Base-by-base conservation (phyloP, 2,113 vertebrate species). In the Python bivittatus region DNA sequence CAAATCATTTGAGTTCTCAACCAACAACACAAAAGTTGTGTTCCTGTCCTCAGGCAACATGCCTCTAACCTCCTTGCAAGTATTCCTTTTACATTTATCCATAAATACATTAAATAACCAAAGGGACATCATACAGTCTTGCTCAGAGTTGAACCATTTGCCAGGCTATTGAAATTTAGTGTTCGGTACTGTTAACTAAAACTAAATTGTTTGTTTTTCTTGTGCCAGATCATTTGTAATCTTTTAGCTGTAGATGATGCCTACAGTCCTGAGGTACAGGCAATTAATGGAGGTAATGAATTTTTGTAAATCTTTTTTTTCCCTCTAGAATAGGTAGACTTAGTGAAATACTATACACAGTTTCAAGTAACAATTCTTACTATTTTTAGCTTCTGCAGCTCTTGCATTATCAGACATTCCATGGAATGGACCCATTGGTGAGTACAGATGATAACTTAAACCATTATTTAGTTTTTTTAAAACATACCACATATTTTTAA, bases 371-470 rank as follows among this genome's bases (percentile, higher is more conserved):
- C 89, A 90, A 57, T 1, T 93, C 0, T 91, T 4, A 89, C 85
- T 38, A 6, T 48, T 96, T 96, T 86, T 95, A 99, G 99, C 99
- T 27, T 99, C 99, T 44, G 98, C 98, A 92, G 99, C 99, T 44
- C 98, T 99, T 88, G 97, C 99, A 0, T 96, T 99, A 88, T 99
- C 99, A 89, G 99, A 99, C 97, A 99, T 99, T 97, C 99, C 99
- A 25, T 99, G 99, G 99, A 97, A 99, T 92, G 99, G 99, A 92
- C 99, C 99, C 79, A 94, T 99, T 93, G 99, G 99, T 99, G 96
- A 97, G 98, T 92, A 90, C 68, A 2, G 1, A n/a, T 84, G 91
- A 91, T 85, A 93, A 92, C 52, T 33, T 95, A 93, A 54, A 22
- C 72, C 25, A 86, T 86, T 86, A 53, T 86, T 29, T 29, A 13